Evolutionary conservation across 2,797 vertebrate species (phyloP), one percentile per base, ranked within the genome.

Genomic region (Ptychobarbus kaznakovi): DNA sequence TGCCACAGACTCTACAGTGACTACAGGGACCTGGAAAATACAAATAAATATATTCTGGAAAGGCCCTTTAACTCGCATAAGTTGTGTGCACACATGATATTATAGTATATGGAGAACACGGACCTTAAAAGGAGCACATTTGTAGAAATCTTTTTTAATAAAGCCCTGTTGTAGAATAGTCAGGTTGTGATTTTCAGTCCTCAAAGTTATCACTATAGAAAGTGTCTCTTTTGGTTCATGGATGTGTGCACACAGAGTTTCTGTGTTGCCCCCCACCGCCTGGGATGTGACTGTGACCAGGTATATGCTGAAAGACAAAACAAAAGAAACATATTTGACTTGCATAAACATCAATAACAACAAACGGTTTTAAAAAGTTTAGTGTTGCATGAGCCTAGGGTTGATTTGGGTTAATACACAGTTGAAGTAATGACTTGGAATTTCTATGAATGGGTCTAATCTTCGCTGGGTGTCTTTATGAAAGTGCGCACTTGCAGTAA

Each of bases 241-340:
- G 84, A 95, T 51, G 2, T 93, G 92, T 22, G 90, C 91, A 81
- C 94, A 95, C n/a, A 96, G 42, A 5, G 87, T 92, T 90, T 95
- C 94, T 3, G 85, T 88, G 4, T 83, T 73, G 4, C 94, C 95
- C 28, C 88, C 90, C 15, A 42, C 88, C 28, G 93, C 25, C 56
- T 86, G 90, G 73, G 95, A 95, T 88, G 93, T 94, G 86, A 95
- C 90, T 0, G 92, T 90, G 88, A 95, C 92, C 18, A 91, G 85
- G 86, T 89, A 95, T 40, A 89, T 86, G 2, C 95, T 96, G 90
- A 76, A 0, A 73, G 61, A 89, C 25, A 79, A 40, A 80, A 69
- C 42, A 81, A 51, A 46, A 28, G 28, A 49, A 56, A 53, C 9
- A 8, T 4, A 63, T 63, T 28, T 12, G 35, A n/a, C 3, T 38